Evolutionary conservation across 1,140 invertebrate species (phyloP), one percentile per base, ranked within the genome.

Genomic region (Solenopsis fugax): DNA sequence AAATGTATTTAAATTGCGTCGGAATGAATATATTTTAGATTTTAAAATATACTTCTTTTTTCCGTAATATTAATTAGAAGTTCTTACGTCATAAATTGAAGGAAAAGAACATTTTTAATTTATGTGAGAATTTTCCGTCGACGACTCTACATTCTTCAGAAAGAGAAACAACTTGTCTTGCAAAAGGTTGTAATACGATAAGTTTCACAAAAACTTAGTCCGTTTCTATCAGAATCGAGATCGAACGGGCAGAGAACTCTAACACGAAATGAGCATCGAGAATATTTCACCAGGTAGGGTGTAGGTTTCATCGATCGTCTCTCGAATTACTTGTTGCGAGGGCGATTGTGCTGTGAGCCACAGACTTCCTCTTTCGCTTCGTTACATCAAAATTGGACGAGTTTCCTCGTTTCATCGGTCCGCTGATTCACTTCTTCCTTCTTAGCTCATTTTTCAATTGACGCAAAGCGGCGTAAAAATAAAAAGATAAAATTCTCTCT

Each of bases 311-410:
- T 80, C 81, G 81, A 88, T 89, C 80, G 73, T 80, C 80, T 67
- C 64, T 81, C 18, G 76, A 86, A 72, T 60, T 86, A 78, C 76
- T 88, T 86, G 88, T 86, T 86, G 87, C 88, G 65, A 85, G 21
- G 45, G 56, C 77, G 65, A 81, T 87, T 84, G 80, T 84, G 54
- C 50, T 62, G 4, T 24, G 52, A 75, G 54, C 69, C 78, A 12
- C 71, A 67, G 37, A 72, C 76, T 87, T 65, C 84, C 75, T 65
- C 72, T 71, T 73, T 81, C 58, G 81, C 58, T 88, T 86, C 81
- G 88, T 88, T 89, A 85, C 81, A 41, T 56, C 58, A 54, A 77
- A 85, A 89, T 88, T 82, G 77, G 45, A 85, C 72, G 71, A 54
- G 34, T 48, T 60, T 67, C 58, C 56, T 16, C 67, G 64, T 86